Conservation (phyloP, 1,140 invertebrate genomes). For the Pseudomyrmex pallidus region DNA sequence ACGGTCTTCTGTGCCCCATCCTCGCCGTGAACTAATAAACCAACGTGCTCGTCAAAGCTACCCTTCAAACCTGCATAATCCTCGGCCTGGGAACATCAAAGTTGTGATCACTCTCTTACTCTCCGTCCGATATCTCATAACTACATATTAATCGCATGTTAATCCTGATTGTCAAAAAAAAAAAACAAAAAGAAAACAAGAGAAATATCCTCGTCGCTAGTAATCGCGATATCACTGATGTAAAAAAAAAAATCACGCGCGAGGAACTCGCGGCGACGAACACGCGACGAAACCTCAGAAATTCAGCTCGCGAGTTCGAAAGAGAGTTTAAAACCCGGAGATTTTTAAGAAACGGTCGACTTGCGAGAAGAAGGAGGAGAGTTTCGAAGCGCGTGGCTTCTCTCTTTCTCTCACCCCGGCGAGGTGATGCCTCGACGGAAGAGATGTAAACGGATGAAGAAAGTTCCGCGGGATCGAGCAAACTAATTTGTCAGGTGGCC, state of each 20-base stretch:
- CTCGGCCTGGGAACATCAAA: constrained; percentile 76
- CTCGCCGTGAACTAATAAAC: constrained; percentile 77
- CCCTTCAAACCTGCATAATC: constrained; percentile 83
- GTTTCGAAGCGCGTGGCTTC: constrained; percentile 10
- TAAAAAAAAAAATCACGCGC: neutral
- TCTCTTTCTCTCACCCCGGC: neutral
- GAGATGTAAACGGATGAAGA: constrained; percentile 57
- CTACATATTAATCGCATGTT: too few relatives aligned
- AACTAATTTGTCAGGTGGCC: constrained; percentile 56
- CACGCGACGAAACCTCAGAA: neutral
- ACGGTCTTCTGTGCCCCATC: constrained; percentile 72
- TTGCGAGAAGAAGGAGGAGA: neutral
- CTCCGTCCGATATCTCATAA: neutral
- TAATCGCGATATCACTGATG: too few relatives aligned
- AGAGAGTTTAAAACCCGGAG: neutral
- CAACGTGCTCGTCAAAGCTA: constrained; percentile 82
- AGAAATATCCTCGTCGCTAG: neutral
- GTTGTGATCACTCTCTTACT: neutral
- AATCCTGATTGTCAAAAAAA: too few relatives aligned
- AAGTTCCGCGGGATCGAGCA: constrained; percentile 42
- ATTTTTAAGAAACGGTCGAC: constrained; percentile 4
- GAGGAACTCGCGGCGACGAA: too few relatives aligned
- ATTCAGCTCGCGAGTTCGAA: constrained; percentile 5
- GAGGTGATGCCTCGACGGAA: constrained; percentile 11
- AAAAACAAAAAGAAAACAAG: neutral